Percentiles rank a stretch among this genome's conserved stretches.
These are phyloP conservation scores for Neodiprion fabricii DNA, from an alignment of 1,140 invertebrate genomes.

Conservation along the genomic window DNA sequence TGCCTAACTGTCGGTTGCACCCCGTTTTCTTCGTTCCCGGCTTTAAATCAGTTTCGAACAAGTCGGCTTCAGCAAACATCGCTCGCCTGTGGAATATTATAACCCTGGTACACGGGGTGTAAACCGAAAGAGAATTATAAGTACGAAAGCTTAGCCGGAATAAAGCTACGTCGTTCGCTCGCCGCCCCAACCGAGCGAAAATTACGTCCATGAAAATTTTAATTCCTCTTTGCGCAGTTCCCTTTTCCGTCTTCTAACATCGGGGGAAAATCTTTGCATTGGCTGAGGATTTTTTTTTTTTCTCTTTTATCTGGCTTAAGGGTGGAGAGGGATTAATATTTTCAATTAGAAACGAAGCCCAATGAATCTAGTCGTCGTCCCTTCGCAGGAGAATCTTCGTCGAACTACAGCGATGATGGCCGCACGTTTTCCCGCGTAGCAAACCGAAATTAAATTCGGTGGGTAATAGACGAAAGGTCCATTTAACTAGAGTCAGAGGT, in stretches of 20 bases:
- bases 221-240: too few relatives aligned
- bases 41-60: slow-evolving; percentile 5
- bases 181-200: too few relatives aligned
- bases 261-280: background rate
- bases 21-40: background rate
- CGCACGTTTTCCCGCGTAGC: background rate
- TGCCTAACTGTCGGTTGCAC: background rate
- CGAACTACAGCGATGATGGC: background rate
- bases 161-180: background rate
- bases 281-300: background rate
- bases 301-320: too few relatives aligned
- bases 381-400: too few relatives aligned
- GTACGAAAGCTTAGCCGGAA: background rate
- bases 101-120: too few relatives aligned
- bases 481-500: background rate
- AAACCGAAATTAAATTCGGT: background rate
- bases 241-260: background rate
- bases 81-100: background rate
- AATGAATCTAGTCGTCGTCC: too few relatives aligned
- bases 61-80: background rate
- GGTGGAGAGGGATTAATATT: too few relatives aligned
- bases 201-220: too few relatives aligned
- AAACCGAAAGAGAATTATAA: background rate
- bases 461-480: slow-evolving; percentile 3
- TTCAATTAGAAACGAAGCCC: too few relatives aligned